Evolutionary conservation across 2,113 vertebrate species (phyloP).

Genomic region (Bujurquina vittata): DNA sequence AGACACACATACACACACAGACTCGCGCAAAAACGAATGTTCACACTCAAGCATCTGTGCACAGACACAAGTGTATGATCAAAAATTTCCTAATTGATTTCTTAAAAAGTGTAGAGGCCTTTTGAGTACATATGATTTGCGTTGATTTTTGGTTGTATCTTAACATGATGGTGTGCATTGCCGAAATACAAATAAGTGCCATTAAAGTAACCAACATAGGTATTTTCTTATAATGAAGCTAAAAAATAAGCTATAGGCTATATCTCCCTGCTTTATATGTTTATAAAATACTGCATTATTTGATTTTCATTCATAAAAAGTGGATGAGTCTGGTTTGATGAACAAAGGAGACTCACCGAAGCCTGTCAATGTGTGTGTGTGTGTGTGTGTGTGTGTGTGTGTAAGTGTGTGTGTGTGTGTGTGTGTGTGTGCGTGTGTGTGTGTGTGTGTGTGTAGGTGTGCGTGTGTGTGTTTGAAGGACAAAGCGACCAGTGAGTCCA

Average conservation of each 20-base stretch:
- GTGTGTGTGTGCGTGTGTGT: no score
- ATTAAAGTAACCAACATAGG: neutral
- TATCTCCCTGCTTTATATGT: neutral
- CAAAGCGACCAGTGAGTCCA: neutral
- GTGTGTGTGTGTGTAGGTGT: no score
- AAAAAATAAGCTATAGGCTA: neutral
- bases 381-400: neutral
- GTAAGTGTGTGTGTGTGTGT: no score
- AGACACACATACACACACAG: slow-evolving; percentile 20
- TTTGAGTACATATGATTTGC: neutral
- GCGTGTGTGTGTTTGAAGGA: neutral
- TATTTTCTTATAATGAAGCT: slow-evolving; percentile 6
- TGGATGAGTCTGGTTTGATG: slow-evolving; percentile 29
- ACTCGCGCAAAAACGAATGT: neutral
- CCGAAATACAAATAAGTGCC: neutral
- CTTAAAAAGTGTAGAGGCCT: neutral
- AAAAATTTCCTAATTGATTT: neutral
- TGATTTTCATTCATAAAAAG: slow-evolving; percentile 54
- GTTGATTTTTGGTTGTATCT: neutral
- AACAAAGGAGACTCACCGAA: slow-evolving; percentile 38
- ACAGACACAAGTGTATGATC: neutral
- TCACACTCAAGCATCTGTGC: neutral
- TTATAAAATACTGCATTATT: slow-evolving; percentile 8
- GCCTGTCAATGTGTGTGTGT: neutral
- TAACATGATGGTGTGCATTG: neutral